A percentile compares a stretch with the other conserved stretches of the same genome.
Evolutionary conservation across 1,140 invertebrate species (phyloP).

Genomic region (Dendroctonus ponderosae): DNA sequence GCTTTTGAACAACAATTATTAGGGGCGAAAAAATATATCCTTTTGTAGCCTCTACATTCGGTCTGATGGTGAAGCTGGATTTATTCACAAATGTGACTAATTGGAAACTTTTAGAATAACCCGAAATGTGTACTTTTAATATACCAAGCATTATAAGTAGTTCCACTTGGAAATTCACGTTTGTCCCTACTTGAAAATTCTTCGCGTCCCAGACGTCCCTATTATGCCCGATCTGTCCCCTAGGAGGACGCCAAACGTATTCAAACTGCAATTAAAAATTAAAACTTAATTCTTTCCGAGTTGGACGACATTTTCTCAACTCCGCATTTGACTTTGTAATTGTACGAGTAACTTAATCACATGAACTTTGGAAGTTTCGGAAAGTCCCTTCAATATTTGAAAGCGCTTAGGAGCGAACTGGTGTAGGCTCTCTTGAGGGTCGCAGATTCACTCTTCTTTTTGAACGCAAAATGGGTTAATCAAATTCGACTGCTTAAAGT

Average conservation of each 20-base stretch:
- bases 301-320: conserved; percentile 38
- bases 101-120: too few species aligned
- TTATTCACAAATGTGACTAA: too few species aligned
- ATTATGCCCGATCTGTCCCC: conserved; percentile 34
- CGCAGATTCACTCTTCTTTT: too few species aligned
- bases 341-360: conserved; percentile 38
- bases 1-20: too few species aligned
- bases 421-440: neutral
- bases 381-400: conserved; percentile 28
- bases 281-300: conserved; percentile 40
- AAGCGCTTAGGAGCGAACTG: conserved; percentile 10
- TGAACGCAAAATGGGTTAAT: too few species aligned
- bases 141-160: conserved; percentile 6
- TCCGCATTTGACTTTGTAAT: conserved; percentile 39
- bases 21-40: too few species aligned
- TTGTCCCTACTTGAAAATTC: conserved; percentile 34
- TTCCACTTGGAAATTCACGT: conserved; percentile 28
- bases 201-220: conserved; percentile 28
- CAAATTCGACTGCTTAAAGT: too few species aligned
- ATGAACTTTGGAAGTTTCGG: conserved; percentile 23
- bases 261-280: conserved; percentile 41
- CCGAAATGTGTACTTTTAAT: too few species aligned
- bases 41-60: too few species aligned
- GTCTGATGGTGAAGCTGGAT: too few species aligned
- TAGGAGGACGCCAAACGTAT: conserved; percentile 30